Base-by-base conservation (phyloP, 2,888 invertebrate species). In the Platerodrilus igneus region DNA sequence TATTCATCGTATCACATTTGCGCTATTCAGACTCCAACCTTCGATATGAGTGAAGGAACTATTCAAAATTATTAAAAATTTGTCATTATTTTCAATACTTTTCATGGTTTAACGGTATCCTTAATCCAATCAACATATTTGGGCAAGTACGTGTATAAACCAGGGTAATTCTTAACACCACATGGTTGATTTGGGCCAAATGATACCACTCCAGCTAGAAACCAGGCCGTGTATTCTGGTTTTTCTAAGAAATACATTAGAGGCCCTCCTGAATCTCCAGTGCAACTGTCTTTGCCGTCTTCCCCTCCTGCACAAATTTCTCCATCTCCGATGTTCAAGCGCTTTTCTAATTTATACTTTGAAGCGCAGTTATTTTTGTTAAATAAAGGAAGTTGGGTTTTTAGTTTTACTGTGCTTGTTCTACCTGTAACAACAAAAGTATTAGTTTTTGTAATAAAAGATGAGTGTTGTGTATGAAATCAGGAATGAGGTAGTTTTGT, bases 281-380 rank as follows among this genome's bases (percentile, higher is more conserved):
- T 71, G 54, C 86, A 86, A 0, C 83, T 78, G 53, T 85, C 85
- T 52, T 78, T 72, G 2, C 75, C 74, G 0, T 72, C 66, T 20
- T 71, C 69, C 1, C 85, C 85, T 2, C 85, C 86, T 4, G 83
- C 85, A 53, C 84, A 84, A 1, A 84, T 52, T 52, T 80, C 79
- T n/a, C 28, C 78, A 4, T 42, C 41, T 0, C 71, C 69, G 18
- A 78, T 58, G 2, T 59, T 55, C 0, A 76, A 72, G 0, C 70
- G 71, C 4, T 71, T 67, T 2, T 58, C 52, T 11, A 60, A 60
- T 22, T 19, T 30, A 50, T 77, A 74, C 22, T 77, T 72, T 27
- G 55, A 57, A 1, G 61, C 53, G 52, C 81, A 81, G 4, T 73
- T 64, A 0, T 64, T 53, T 31, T 70, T 73, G 35, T 71, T 63